Evolutionary conservation across 1,140 invertebrate species (phyloP), one percentile per base, ranked within the genome.

Genomic region (Procambarus clarkii): DNA sequence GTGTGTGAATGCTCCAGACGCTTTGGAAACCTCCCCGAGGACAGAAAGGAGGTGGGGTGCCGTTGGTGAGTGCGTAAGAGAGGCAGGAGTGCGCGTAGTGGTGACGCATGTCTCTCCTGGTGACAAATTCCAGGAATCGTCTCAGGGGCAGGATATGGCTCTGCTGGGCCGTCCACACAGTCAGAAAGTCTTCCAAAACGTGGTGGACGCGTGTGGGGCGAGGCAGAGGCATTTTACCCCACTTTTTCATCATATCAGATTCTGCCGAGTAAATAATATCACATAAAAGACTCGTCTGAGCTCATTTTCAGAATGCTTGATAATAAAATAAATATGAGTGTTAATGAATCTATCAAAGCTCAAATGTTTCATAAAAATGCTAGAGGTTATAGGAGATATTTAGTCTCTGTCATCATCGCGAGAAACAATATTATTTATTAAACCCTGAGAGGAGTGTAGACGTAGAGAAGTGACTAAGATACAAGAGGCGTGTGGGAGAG

Each of bases 171-270:
- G 94, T 94, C 95, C 95, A 95, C 1, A 91, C 85, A 0, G 95
- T 95, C 0, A 95, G 93, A 90, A 95, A 95, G 92, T 95, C 95
- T 93, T 95, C 95, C 13, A 95, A 93, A 15, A 95, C 94, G 92
- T 95, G 95, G 91, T 95, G 95, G 8, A 95, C 76, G 3, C 92
- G 83, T 11, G 93, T 92, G 18, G 95, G 95, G 9, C 93, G 92
- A 3, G 95, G 95, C 24, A 95, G 92, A 45, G 48, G 86, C 64
- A 83, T 88, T 58, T 90, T 92, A 13, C 48, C 58, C 81, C 91
- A 93, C 69, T 92, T 92, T 8, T 24, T 48, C 54, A 93, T 78
- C 92, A 94, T 95, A 11, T 94, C 92, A 74, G 93, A 9, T 78
- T 94, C 95, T 95, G 13, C 93, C 94, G 74, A 54, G 50, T 54